Evolutionary conservation across 2,113 vertebrate genomes (phyloP).

Genomic region (Sceloporus undulatus): DNA sequence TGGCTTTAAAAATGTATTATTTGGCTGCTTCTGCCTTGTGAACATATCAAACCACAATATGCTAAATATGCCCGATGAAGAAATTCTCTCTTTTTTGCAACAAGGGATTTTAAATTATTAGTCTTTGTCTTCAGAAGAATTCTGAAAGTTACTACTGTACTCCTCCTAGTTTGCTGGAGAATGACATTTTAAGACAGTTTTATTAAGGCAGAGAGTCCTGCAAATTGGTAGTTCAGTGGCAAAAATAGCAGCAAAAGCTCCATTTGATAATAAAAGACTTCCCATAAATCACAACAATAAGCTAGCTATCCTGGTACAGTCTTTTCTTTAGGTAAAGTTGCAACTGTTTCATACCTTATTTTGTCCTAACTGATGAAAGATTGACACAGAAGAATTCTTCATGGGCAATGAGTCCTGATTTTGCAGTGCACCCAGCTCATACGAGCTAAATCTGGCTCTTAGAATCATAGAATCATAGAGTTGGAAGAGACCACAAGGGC

Average conservation of each 20-base stretch:
- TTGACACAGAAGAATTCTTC: neutral
- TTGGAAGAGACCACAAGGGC: too few relatives aligned
- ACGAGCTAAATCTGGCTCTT: neutral
- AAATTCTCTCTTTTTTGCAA: neutral
- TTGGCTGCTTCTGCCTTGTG: neutral
- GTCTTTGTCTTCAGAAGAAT: neutral
- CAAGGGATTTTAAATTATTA: slow-evolving; percentile 8
- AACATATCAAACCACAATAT: neutral
- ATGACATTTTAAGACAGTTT: neutral
- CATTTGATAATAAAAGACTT: neutral
- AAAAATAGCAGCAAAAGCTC: neutral
- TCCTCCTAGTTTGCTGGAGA: neutral
- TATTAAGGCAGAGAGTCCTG: neutral
- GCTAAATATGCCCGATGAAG: neutral
- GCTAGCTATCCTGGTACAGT: neutral
- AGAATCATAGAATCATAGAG: too few relatives aligned
- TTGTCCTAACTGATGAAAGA: neutral
- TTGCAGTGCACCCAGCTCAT: neutral
- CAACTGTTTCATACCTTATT: neutral
- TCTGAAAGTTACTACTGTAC: neutral
- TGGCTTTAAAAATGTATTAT: neutral
- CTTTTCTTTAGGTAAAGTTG: neutral
- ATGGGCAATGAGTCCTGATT: neutral
- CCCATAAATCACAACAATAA: neutral
- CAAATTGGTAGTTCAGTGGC: neutral